Evolutionary conservation across 1,140 invertebrate species (phyloP).

Genomic region (Drosophila neocordata): DNA sequence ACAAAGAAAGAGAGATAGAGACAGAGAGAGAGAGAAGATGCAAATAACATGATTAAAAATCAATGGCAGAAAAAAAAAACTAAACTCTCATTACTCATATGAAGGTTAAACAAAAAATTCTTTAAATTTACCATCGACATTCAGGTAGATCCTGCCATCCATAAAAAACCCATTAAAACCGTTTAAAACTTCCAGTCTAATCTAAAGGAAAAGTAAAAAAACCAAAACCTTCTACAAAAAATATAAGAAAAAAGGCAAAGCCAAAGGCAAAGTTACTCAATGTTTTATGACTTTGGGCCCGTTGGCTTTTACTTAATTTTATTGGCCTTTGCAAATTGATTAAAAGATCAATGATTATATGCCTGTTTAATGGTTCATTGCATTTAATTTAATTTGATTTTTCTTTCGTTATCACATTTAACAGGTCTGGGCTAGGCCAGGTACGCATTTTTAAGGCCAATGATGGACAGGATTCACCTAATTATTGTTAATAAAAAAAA

Average conservation of each 20-base stretch:
- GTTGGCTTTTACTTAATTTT: conserved; percentile 36
- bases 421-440: no score
- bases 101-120: conserved; percentile 37
- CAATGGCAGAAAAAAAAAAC: conserved; percentile 54
- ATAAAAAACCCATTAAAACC: conserved; percentile 78
- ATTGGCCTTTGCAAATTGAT: conserved; percentile 71
- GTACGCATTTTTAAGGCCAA: no score
- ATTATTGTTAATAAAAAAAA: no score
- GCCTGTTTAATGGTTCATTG: conserved; percentile 72
- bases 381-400: conserved; percentile 72
- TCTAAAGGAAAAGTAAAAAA: conserved; percentile 34
- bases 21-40: neutral
- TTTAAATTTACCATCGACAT: conserved; percentile 1
- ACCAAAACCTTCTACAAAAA: neutral
- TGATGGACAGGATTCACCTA: no score
- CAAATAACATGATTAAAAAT: conserved; percentile 56
- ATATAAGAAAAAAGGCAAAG: conserved; percentile 2
- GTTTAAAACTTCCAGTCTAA: conserved; percentile 76
- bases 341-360: conserved; percentile 79
- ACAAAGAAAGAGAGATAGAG: conserved; percentile 8
- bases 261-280: conserved; percentile 61
- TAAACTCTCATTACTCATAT: conserved; percentile 78
- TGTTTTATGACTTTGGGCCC: conserved; percentile 67
- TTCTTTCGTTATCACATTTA: conserved; percentile 22
- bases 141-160: conserved; percentile 30